A percentile compares a stretch with the other conserved stretches of the same genome.
Evolutionary conservation across 2,888 invertebrate species (phyloP).

Genomic region (Bhutanitis thaidina): DNA sequence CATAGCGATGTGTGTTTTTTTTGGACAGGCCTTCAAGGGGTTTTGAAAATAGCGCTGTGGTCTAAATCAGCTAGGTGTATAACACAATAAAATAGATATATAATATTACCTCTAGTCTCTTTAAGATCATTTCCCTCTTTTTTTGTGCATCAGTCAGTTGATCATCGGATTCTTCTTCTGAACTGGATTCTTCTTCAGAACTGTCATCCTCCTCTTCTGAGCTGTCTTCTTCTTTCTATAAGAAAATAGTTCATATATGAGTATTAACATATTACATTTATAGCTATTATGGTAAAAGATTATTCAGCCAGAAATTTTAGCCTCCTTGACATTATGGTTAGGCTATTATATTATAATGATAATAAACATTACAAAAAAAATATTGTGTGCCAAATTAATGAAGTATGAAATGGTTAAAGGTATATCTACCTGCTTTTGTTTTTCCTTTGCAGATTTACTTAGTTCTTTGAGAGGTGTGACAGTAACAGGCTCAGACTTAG

Average conservation of each 20-base stretch:
- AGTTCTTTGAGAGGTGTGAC: conserved; percentile 34
- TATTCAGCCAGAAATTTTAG: too few relatives aligned
- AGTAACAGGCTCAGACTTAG: conserved; percentile 37
- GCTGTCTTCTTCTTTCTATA: conserved; percentile 67
- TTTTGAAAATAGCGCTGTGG: too few relatives aligned
- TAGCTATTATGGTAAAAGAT: too few relatives aligned
- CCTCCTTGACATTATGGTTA: too few relatives aligned
- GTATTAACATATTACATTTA: too few relatives aligned
- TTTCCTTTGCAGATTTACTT: conserved; percentile 31
- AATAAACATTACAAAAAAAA: too few relatives aligned
- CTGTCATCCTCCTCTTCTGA: conserved; percentile 67
- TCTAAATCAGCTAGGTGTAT: too few relatives aligned
- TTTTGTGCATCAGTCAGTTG: conserved; percentile 87
- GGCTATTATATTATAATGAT: too few relatives aligned
- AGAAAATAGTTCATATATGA: too few relatives aligned
- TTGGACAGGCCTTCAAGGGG: too few relatives aligned
- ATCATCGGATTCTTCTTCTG: conserved; percentile 81
- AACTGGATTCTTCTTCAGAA: conserved; percentile 74
- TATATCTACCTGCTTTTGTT: conserved; percentile 46
- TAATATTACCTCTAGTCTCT: conserved; percentile 83
- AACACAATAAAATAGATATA: not conserved
- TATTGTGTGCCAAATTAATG: too few relatives aligned
- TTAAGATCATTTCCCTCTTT: conserved; percentile 84
- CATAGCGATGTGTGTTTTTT: too few relatives aligned
- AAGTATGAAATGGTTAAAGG: not conserved